Evolutionary conservation across 2,797 vertebrate species (phyloP).

Genomic region (Microhierax caerulescens): DNA sequence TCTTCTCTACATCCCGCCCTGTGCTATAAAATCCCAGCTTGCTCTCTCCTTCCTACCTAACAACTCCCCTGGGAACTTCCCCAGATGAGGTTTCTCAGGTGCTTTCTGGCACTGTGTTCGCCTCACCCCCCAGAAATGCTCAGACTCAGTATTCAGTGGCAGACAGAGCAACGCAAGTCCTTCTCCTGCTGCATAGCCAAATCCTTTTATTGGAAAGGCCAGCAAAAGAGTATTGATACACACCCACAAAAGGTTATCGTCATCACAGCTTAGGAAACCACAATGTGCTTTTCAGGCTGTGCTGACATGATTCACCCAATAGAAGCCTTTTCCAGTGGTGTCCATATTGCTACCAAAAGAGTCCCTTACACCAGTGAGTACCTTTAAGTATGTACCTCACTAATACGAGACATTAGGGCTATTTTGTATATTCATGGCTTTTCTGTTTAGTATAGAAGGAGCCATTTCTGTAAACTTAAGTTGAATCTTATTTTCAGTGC

Average conservation of each 20-base stretch:
- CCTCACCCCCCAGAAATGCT: background rate
- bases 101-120: background rate
- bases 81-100: background rate
- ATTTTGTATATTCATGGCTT: background rate
- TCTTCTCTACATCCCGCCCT: background rate
- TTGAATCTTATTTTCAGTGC: background rate
- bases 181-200: background rate
- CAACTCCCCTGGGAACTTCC: background rate
- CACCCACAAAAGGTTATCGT: too few species aligned
- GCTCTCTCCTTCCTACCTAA: background rate
- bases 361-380: background rate
- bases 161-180: background rate
- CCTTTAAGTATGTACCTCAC: background rate
- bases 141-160: background rate
- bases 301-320: fast-evolving
- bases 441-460: background rate
- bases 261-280: background rate
- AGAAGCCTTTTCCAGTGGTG: background rate
- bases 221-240: background rate
- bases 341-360: background rate
- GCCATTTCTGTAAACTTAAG: background rate
- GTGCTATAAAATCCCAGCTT: background rate
- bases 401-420: background rate
- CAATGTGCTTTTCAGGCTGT: background rate
- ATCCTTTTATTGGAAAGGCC: background rate